Base-by-base conservation (phyloP, 2,888 invertebrate genomes). In the Charanyca ferruginea region DNA sequence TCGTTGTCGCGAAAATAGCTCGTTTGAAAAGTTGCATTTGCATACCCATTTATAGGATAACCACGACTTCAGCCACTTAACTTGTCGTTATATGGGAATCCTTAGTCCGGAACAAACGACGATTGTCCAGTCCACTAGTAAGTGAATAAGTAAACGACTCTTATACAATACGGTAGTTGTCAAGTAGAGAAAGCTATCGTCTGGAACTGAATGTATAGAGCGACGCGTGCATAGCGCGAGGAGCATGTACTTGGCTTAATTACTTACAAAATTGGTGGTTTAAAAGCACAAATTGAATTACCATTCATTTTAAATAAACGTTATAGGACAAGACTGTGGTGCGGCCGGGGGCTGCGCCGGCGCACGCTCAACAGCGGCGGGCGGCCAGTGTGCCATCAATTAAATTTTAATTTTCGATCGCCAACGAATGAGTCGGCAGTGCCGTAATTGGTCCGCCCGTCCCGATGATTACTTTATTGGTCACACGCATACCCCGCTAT, bases 381-480 rank as follows among this genome's bases (percentile, higher is more conserved):
- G 35, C 73, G 18, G 77, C 76, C 87, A 81, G 77, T 83, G 85
- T 84, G 85, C 88, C 90, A 91, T 93, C 91, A 93, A 94, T 95
- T 94, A 93, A 92, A 90, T 89, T 93, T 94, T 93, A 94, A 93
- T 93, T 92, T 94, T 90, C 92, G 90, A 91, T 89, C 87, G 85
- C 87, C 84, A 87, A 86, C 89, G 91, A 91, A 90, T 91, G 88
- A 91, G 89, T 91, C 89, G 83, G 89, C 88, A 84, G 85, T 84
- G 81, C 80, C 86, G 88, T 94, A 94, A 95, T 94, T 94, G 94
- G 91, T 81, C 87, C 82, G 87, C 77, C 89, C 88, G 85, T 91
- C 85, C 85, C 86, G 90, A 90, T 93, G 92, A 94, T 94, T 93
- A 89, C 93, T 94, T 95, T 95, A 95, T 94, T 94, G 94, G 89